These are phyloP conservation scores for Stegodyphus mimosarum DNA, from an alignment of 1,140 invertebrate species.

Conservation along the genomic window DNA sequence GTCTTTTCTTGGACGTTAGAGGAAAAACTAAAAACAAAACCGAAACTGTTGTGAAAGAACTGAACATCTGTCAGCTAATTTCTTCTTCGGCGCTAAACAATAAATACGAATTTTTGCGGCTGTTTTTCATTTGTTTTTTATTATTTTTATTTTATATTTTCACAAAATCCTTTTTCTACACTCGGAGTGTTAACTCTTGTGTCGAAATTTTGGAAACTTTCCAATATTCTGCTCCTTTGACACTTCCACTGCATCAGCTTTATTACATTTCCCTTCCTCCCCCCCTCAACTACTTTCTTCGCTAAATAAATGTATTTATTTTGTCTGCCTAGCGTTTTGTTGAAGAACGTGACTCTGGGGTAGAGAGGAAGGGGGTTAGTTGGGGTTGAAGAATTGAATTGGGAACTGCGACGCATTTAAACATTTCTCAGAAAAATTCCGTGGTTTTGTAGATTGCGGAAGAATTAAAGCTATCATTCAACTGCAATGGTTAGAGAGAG, in stretches of 20 bases:
- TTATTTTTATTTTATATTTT: not conserved
- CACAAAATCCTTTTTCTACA: conserved; percentile 1
- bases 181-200: conserved; percentile 3
- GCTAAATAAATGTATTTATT: conserved; percentile 52
- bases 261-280: not conserved
- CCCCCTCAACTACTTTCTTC: not conserved
- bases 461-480: too few species aligned
- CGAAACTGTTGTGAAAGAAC: not conserved
- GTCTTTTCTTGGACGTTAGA: not conserved
- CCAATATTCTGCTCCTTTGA: conserved; percentile 20
- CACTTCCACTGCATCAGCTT: conserved; percentile 2
- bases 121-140: not conserved
- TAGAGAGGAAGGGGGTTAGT: not conserved
- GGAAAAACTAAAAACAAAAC: not conserved
- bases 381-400: not conserved
- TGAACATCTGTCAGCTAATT: conserved; percentile 21
- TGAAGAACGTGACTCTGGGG: not conserved
- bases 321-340: conserved; percentile 1
- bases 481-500: too few species aligned
- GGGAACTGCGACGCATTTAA: not conserved
- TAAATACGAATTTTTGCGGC: conserved; percentile 27
- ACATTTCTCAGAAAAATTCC: conserved; percentile 7
- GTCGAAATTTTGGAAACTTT: conserved; percentile 31
- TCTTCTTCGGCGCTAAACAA: conserved; percentile 3
- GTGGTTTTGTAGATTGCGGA: not conserved